Evolutionary conservation across 2,113 vertebrate species (phyloP), one percentile per base, ranked within the genome.

Genomic region (Pongo pygmaeus): DNA sequence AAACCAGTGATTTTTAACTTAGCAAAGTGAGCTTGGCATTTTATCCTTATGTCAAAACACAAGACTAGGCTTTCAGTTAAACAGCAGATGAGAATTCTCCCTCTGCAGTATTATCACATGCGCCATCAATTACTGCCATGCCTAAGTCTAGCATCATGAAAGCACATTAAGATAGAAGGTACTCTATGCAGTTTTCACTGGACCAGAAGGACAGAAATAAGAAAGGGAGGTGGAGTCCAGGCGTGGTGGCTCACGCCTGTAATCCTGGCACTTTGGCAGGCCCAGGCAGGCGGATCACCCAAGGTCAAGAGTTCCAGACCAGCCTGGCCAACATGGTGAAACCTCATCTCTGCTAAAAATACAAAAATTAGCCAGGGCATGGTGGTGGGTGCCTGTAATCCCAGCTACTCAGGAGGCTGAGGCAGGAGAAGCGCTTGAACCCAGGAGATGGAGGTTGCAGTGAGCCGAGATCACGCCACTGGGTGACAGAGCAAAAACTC

Each of bases 61-160:
- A 93, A 96, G 96, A 75, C 83, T 94, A 97, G 92, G 95, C 96
- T 95, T 98, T 97, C 91, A 98, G 97, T 74, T 97, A 94, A 98
- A 96, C 67, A 84, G 96, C 81, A 96, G 98, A 95, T 97, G 96
- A 85, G 27, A 98, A 96, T 94, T 98, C 98, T 99, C 99, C 99
- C 99, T 99, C 99, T 99, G 99, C 99, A 99, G 99, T 99, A 99
- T 99, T 99, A 99, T 99, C 99, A 98, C 99, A 99, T 99, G 99
- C 99, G 99, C 99, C 99, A 99, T 99, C 99, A 99, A 99, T 99
- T 99, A 99, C 99, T 99, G 99, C 99, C 99, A 99, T 99, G 99
- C 99, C 99, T 99, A 99, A 99, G 99, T 99, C 99, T 99, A 99
- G 99, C 99, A 99, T 99, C 99, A 99, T 99, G 99, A 99, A 99